These are phyloP conservation scores for Aphidius colemani DNA, from an alignment of 2,888 invertebrate species.

Conservation along the genomic window DNA sequence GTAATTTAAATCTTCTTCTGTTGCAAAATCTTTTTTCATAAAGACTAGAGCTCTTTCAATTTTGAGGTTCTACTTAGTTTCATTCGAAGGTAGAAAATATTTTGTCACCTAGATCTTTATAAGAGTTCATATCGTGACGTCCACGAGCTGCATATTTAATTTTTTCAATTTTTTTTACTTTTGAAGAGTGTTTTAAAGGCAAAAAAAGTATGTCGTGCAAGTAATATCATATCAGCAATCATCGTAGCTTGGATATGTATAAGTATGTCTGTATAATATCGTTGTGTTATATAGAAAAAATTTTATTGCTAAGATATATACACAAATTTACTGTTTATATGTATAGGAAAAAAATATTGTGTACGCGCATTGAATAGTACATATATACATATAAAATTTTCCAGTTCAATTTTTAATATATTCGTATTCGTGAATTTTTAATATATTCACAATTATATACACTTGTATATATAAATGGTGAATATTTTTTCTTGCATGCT, in stretches of 20 bases:
- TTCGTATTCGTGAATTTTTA: background rate
- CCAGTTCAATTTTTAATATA: too few relatives aligned
- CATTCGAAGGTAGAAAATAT: too few relatives aligned
- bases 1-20: too few relatives aligned
- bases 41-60: too few relatives aligned
- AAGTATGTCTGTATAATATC: slow-evolving; percentile 20
- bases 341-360: background rate
- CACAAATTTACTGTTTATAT: background rate
- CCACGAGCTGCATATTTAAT: too few relatives aligned
- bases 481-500: slow-evolving; percentile 52
- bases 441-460: too few relatives aligned
- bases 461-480: background rate
- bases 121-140: too few relatives aligned
- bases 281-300: background rate
- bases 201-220: slow-evolving; percentile 11
- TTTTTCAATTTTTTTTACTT: too few relatives aligned
- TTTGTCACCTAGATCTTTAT: too few relatives aligned
- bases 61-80: too few relatives aligned
- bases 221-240: slow-evolving; percentile 58
- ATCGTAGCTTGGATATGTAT: slow-evolving; percentile 41
- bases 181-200: background rate
- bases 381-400: too few relatives aligned
- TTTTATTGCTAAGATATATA: background rate
- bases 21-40: too few relatives aligned
- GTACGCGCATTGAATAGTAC: background rate